Percentiles rank a stretch among this genome's conserved stretches.
These are phyloP conservation scores for Megaceryle alcyon DNA, from an alignment of 2,797 vertebrate species.

Conservation along the genomic window DNA sequence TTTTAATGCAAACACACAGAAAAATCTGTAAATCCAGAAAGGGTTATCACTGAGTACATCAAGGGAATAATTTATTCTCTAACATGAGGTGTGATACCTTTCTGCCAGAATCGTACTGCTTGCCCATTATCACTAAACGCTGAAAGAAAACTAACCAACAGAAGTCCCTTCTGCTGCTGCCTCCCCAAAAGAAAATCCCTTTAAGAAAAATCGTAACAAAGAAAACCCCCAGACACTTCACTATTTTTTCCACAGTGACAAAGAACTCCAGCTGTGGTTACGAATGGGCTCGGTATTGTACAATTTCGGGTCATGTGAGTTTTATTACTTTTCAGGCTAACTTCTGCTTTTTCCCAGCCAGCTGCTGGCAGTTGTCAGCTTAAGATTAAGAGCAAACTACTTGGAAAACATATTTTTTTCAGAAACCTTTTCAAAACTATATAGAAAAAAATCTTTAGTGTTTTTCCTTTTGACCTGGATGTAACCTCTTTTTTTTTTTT, in stretches of 20 bases:
- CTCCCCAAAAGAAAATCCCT: slow-evolving; percentile 18
- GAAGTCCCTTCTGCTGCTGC: slow-evolving; percentile 13
- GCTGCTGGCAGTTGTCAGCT: background rate
- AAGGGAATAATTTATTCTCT: background rate
- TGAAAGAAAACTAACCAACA: background rate
- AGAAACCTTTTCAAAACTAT: background rate
- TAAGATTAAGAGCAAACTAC: slow-evolving; percentile 8
- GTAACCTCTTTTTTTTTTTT: slow-evolving; percentile 16
- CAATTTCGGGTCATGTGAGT: slow-evolving; percentile 30
- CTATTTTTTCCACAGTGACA: slow-evolving; percentile 31
- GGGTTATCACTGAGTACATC: background rate
- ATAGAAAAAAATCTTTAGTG: background rate
- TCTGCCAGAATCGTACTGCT: slow-evolving; percentile 15
- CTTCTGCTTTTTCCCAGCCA: background rate
- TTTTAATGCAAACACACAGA: slow-evolving; percentile 14
- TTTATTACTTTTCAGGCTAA: slow-evolving; percentile 43
- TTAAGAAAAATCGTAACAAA: slow-evolving; percentile 51
- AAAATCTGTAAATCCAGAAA: slow-evolving; percentile 15
- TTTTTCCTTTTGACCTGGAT: slow-evolving; percentile 13
- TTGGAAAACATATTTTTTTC: slow-evolving; percentile 40
- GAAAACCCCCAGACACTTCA: slow-evolving; percentile 33
- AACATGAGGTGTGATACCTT: background rate
- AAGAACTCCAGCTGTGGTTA: slow-evolving; percentile 28
- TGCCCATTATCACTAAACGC: slow-evolving; percentile 8
- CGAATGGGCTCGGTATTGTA: background rate